These are phyloP conservation scores for Xenops minutus DNA, from an alignment of 2,797 vertebrate species.

Conservation along the genomic window DNA sequence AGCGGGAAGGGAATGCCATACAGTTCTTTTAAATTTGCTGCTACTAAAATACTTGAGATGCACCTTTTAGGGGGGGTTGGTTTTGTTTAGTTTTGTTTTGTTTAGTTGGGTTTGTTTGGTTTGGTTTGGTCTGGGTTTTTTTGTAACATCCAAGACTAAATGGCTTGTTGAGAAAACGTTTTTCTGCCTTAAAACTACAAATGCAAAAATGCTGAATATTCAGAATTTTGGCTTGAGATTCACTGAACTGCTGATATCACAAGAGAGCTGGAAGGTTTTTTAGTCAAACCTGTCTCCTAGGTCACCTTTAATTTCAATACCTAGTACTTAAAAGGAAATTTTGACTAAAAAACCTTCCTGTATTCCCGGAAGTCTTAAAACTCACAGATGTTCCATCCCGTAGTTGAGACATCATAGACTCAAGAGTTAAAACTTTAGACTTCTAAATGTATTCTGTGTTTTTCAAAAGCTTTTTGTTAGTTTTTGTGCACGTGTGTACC, in stretches of 20 bases:
- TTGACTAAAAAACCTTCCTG: neutral
- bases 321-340: neutral
- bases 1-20: neutral
- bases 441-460: neutral
- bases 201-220: neutral
- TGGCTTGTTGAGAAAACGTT: neutral
- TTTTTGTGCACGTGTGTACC: neutral
- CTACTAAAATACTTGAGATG: neutral
- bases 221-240: neutral
- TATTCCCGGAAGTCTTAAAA: neutral
- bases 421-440: neutral
- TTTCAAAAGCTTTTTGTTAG: neutral
- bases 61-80: neutral
- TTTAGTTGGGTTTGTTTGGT: neutral
- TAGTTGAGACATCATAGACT: neutral
- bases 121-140: neutral
- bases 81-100: no score
- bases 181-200: constrained; percentile 45
- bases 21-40: neutral
- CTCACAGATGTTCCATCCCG: neutral
- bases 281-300: neutral
- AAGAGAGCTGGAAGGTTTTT: neutral
- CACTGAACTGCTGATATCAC: neutral
- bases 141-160: neutral
- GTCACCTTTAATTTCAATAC: neutral